A percentile compares a stretch with the other conserved stretches of the same genome.
Conservation (phyloP, 2,888 invertebrate genomes). For the Schizotus pectinicornis region DNA sequence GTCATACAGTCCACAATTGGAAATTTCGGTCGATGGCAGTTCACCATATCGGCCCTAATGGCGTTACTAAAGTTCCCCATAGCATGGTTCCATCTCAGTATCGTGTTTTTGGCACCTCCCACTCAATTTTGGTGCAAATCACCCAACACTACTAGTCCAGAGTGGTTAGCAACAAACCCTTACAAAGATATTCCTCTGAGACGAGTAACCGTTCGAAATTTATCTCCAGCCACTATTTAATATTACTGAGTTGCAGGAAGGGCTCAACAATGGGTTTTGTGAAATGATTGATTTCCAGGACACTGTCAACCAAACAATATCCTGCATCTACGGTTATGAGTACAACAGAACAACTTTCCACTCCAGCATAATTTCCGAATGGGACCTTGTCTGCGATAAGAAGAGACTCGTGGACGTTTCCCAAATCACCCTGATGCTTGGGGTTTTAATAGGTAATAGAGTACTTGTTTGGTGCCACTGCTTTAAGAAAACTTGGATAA, state of each 20-base stretch:
- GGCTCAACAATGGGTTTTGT: slow-evolving; percentile 47
- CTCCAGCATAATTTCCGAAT: slow-evolving; percentile 70
- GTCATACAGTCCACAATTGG: slow-evolving; percentile 58
- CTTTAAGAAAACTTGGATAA: too few relatives aligned
- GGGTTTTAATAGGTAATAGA: slow-evolving; percentile 65
- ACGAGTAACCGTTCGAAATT: slow-evolving; percentile 28
- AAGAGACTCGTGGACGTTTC: slow-evolving; percentile 65
- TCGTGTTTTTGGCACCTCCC: slow-evolving; percentile 67
- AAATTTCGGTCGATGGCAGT: slow-evolving; percentile 67
- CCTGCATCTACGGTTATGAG: slow-evolving; percentile 54
- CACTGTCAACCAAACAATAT: slow-evolving; percentile 26
- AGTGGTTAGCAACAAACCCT: slow-evolving; percentile 59
- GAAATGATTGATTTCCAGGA: slow-evolving; percentile 39
- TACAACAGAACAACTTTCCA: slow-evolving; percentile 66
- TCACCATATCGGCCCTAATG: slow-evolving; percentile 62
- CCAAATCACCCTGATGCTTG: slow-evolving; percentile 69
- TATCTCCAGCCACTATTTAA: background rate
- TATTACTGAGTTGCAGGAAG: slow-evolving; percentile 35
- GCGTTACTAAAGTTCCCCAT: slow-evolving; percentile 65
- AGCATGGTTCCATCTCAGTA: slow-evolving; percentile 69
- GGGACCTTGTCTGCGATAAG: slow-evolving; percentile 68
- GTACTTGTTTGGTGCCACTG: too few relatives aligned
- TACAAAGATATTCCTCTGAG: slow-evolving; percentile 27
- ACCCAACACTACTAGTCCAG: slow-evolving; percentile 46
- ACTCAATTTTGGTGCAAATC: slow-evolving; percentile 65